Evolutionary conservation across 2,113 vertebrate genomes (phyloP).

Genomic region (Tringa solitaria): DNA sequence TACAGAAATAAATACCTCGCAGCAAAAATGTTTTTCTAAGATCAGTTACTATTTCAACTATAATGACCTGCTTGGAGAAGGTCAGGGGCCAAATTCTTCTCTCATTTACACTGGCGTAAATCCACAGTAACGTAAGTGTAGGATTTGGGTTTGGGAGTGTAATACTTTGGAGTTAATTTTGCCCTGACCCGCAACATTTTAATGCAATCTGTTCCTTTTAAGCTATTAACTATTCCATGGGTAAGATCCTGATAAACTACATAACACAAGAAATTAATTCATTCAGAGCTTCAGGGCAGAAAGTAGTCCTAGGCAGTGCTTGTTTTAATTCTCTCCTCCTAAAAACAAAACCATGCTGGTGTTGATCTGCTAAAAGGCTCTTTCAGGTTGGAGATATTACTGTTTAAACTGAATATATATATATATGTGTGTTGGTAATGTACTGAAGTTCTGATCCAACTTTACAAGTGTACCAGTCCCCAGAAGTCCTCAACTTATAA

Average conservation of each 20-base stretch:
- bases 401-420: neutral
- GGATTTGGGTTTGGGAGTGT: neutral
- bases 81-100: slow-evolving; percentile 62
- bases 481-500: neutral
- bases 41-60: slow-evolving; percentile 68
- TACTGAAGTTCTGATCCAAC: neutral
- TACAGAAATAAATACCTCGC: slow-evolving; percentile 68
- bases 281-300: neutral
- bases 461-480: neutral
- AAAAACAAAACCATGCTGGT: neutral
- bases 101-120: slow-evolving; percentile 63
- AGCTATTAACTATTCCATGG: neutral
- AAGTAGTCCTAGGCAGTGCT: neutral
- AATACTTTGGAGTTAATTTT: slow-evolving; percentile 33
- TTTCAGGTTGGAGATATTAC: neutral
- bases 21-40: slow-evolving; percentile 70
- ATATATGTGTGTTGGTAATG: neutral
- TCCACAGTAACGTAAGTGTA: slow-evolving; percentile 36
- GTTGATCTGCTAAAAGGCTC: neutral
- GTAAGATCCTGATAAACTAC: slow-evolving; percentile 8
- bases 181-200: neutral
- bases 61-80: slow-evolving; percentile 54
- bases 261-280: neutral
- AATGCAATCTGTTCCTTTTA: neutral
- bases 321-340: neutral